These are phyloP conservation scores for Drosophila parvula DNA, from an alignment of 1,140 invertebrate species.

Conservation along the genomic window DNA sequence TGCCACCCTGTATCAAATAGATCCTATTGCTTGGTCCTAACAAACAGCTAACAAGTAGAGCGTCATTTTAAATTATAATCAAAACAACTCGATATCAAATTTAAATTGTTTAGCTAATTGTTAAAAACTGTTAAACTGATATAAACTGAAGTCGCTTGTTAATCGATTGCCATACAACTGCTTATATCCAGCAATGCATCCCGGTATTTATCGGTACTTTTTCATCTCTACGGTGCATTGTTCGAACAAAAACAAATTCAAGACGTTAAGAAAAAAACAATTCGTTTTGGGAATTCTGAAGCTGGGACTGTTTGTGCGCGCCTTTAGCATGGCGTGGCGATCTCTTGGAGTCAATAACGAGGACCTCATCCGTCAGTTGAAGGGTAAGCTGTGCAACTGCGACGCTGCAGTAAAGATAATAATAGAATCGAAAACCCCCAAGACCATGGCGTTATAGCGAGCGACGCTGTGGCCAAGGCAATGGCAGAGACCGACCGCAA, in stretches of 20 bases:
- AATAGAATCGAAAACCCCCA: constrained; percentile 73
- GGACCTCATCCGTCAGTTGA: constrained; percentile 93
- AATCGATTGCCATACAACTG: background rate
- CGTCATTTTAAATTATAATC: background rate
- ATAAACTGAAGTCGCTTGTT: background rate
- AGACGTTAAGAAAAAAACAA: constrained; percentile 31
- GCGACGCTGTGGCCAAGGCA: constrained; percentile 90
- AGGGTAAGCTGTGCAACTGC: constrained; percentile 86
- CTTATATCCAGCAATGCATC: background rate
- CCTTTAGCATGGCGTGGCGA: constrained; percentile 88
- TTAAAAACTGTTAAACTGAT: background rate
- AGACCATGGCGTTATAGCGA: constrained; percentile 95
- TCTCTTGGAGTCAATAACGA: constrained; percentile 93
- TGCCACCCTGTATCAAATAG: background rate
- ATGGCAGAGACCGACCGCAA: constrained; percentile 95
- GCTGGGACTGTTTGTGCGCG: constrained; percentile 59
- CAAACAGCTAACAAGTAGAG: background rate
- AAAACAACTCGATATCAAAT: too few species aligned
- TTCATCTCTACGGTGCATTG: constrained; percentile 16
- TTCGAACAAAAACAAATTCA: constrained; percentile 26
- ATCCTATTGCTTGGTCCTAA: background rate
- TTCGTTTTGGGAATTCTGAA: constrained; percentile 36
- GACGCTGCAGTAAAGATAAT: constrained; percentile 14
- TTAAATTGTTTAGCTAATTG: background rate
- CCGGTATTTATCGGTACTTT: background rate